A percentile compares a stretch with the other conserved stretches of the same genome.
phyloP scores from a whole-genome alignment of 1,140 invertebrate genomes.

The Parapsyche elsis region DNA sequence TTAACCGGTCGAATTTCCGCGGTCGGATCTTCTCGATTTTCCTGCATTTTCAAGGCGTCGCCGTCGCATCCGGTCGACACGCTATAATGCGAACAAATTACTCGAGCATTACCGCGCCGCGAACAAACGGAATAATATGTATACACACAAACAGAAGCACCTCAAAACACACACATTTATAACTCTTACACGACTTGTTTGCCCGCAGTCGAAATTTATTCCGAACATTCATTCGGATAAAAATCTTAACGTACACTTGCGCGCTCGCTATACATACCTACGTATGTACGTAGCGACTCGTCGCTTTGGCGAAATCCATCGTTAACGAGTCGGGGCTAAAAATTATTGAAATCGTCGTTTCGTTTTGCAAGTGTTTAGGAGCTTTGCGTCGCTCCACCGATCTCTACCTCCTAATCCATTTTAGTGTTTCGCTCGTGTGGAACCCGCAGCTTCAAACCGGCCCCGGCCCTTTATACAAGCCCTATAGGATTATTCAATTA shows the following conservation, averaged over 20 bases:
- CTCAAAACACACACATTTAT: neutral
- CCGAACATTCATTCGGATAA: neutral
- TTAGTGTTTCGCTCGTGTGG: slow-evolving; percentile 2
- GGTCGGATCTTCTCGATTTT: neutral
- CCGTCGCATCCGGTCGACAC: neutral
- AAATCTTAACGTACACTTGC: neutral
- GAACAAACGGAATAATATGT: neutral
- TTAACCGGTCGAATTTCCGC: neutral
- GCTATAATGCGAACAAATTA: slow-evolving; percentile 28
- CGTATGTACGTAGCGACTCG: neutral
- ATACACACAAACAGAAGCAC: neutral
- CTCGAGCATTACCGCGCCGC: neutral
- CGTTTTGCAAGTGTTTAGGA: neutral
- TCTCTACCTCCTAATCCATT: slow-evolving; percentile 11
- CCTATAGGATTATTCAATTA: slow-evolving; percentile 41
- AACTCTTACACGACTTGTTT: neutral
- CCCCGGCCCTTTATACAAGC: slow-evolving; percentile 4
- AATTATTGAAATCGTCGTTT: too few species aligned
- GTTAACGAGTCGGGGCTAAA: too few species aligned
- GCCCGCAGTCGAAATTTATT: too few species aligned
- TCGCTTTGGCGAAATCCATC: too few species aligned
- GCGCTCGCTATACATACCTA: neutral
- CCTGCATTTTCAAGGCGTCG: slow-evolving; percentile 8
- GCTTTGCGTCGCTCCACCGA: neutral
- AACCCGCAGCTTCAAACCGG: slow-evolving; percentile 20